Evolutionary conservation across 2,888 invertebrate genomes (phyloP), one percentile per base, ranked within the genome.

Genomic region (Apeira syringaria): DNA sequence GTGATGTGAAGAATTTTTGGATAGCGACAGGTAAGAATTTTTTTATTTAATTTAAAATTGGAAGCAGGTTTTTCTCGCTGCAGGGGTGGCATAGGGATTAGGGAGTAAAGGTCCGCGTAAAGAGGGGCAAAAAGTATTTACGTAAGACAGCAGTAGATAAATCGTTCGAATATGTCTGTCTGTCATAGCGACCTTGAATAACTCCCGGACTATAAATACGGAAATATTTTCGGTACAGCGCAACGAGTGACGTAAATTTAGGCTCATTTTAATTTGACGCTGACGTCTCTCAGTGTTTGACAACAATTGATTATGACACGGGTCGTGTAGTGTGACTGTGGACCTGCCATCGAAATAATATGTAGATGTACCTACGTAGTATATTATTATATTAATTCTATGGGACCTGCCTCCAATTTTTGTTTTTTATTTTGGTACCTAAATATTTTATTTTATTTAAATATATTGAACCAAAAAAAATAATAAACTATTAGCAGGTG

Each of bases 181-280:
- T 84, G 80, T 83, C 85, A 81, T 75, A 56, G 38, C 71, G 86
- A 84, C 88, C 86, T 88, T 87, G 88, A 83, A 78, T 67, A 69
- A 68, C 68, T 74, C 68, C 72, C 75, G 68, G 68, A 80, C 81
- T 85, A 82, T 78, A 80, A 80, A 84, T 83, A 87, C 86, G 85
- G 87, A 86, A 86, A 86, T 79, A 86, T 86, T 84, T 83, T 80
- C 67, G 75, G 73, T n/a, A 62, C 69, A 66, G 56, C 64, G 61
- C 73, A 47, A 43, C 43, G 40, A 61, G 65, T 66, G 71, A 64
- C 61, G 68, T 56, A 70, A 65, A 67, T 74, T 68, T 68, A 59
- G 61, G 66, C 69, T 69, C 67, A 59, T 61, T 61, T 70, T 79
- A 62, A 72, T 73, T 74, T 73, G 64, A 52, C 62, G 61, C 62